Evolutionary conservation across 1,140 invertebrate genomes (phyloP).

Genomic region (Ridgeia piscesae): DNA sequence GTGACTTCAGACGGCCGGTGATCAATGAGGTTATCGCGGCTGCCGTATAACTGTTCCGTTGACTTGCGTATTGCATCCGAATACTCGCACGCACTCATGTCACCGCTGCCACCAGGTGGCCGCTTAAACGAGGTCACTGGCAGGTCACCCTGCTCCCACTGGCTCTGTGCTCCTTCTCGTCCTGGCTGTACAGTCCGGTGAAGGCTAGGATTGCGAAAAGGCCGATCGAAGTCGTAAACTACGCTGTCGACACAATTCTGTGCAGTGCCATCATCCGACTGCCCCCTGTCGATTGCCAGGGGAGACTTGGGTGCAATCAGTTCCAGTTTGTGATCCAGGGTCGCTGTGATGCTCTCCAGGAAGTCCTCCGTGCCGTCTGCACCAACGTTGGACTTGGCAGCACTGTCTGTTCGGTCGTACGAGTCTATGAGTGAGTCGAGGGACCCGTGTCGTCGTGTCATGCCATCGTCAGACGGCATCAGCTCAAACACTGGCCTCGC

Average conservation of each 20-base stretch:
- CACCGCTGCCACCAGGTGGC: neutral
- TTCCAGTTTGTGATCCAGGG: slow-evolving; percentile 74
- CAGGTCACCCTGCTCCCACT: neutral
- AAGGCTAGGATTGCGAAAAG: slow-evolving; percentile 51
- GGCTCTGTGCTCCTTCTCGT: slow-evolving; percentile 32
- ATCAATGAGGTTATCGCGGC: slow-evolving; percentile 1
- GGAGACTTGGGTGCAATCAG: slow-evolving; percentile 54
- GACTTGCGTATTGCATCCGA: slow-evolving; percentile 15
- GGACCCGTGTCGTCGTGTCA: slow-evolving; percentile 54
- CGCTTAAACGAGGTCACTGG: neutral
- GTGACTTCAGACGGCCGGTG: neutral
- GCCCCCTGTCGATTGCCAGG: slow-evolving; percentile 18
- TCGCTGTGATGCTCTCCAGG: slow-evolving; percentile 70
- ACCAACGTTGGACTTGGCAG: neutral
- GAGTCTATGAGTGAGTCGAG: slow-evolving; percentile 69
- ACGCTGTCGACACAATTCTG: neutral
- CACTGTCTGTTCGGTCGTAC: slow-evolving; percentile 32
- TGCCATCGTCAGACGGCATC: neutral
- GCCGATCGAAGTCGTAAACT: slow-evolving; percentile 30
- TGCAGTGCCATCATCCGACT: neutral
- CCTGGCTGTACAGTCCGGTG: slow-evolving; percentile 40
- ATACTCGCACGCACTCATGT: neutral
- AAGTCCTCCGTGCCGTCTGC: slow-evolving; percentile 66
- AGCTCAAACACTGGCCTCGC: slow-evolving; percentile 6
- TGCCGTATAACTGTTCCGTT: slow-evolving; percentile 11